These are phyloP conservation scores for Zeugodacus cucurbitae DNA, from an alignment of 1,140 invertebrate species.

Conservation along the genomic window DNA sequence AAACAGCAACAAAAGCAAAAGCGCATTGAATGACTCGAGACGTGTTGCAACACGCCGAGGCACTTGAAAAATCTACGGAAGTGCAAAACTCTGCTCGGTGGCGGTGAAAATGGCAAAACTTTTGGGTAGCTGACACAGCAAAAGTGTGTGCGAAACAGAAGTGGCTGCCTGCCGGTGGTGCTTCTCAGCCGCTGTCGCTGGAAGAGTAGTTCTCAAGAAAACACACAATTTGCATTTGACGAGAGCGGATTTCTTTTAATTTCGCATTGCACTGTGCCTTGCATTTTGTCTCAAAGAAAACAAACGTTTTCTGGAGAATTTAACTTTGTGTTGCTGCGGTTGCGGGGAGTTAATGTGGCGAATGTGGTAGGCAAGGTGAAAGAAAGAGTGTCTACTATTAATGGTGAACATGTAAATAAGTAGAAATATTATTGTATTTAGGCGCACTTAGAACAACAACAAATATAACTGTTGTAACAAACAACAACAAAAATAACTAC, in stretches of 20 bases:
- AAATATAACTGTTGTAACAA: too few species aligned
- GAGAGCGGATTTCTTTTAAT: not conserved
- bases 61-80: conserved; percentile 11
- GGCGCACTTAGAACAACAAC: too few species aligned
- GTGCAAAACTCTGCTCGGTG: conserved; percentile 34
- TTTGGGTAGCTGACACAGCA: not conserved
- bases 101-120: conserved; percentile 19
- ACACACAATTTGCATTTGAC: conserved; percentile 26
- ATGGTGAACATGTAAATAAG: too few species aligned
- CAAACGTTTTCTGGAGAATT: not conserved
- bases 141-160: not conserved
- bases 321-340: not conserved
- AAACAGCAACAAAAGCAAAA: not conserved
- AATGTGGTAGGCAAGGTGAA: not conserved
- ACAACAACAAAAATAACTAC: too few species aligned
- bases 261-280: not conserved
- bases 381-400: too few species aligned
- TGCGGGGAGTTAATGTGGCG: not conserved
- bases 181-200: not conserved
- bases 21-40: conserved; percentile 26
- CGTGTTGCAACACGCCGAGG: conserved; percentile 18
- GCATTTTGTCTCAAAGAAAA: not conserved
- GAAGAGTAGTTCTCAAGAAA: not conserved
- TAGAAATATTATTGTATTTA: too few species aligned
- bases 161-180: not conserved